A percentile compares a stretch with the other conserved stretches of the same genome.
phyloP scores from a whole-genome alignment of 2,797 vertebrate genomes.

The Sitta carolinensis region DNA sequence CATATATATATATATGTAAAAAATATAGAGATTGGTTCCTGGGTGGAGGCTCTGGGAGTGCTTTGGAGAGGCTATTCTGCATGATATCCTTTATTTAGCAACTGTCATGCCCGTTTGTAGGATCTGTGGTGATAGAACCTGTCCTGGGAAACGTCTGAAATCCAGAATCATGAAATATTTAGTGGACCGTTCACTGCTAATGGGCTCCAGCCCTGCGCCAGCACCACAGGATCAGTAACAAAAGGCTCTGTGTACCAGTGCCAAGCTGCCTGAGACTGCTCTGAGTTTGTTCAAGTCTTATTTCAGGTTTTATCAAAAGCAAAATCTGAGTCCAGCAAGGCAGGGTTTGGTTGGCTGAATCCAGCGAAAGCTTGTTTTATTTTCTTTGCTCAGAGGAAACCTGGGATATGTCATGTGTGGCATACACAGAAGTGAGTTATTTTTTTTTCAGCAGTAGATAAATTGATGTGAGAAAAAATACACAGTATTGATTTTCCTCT shows the following conservation, averaged over 20 bases:
- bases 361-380: neutral
- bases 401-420: neutral
- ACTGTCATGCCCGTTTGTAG: neutral
- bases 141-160: neutral
- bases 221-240: neutral
- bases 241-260: neutral
- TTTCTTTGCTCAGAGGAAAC: neutral
- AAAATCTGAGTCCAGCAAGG: neutral
- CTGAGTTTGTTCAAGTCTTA: neutral
- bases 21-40: neutral
- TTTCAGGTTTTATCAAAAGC: neutral
- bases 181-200: neutral
- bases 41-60: neutral
- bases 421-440: neutral
- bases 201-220: neutral
- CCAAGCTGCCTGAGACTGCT: neutral
- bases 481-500: constrained; percentile 48
- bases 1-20: neutral
- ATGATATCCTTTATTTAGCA: neutral
- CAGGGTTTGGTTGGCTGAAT: neutral
- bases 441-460: constrained; percentile 34
- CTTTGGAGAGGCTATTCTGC: neutral
- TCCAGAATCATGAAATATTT: neutral
- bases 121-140: neutral
- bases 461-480: constrained; percentile 51